phyloP scores from a whole-genome alignment of 2,888 invertebrate genomes.

The Melipona bicolor region DNA sequence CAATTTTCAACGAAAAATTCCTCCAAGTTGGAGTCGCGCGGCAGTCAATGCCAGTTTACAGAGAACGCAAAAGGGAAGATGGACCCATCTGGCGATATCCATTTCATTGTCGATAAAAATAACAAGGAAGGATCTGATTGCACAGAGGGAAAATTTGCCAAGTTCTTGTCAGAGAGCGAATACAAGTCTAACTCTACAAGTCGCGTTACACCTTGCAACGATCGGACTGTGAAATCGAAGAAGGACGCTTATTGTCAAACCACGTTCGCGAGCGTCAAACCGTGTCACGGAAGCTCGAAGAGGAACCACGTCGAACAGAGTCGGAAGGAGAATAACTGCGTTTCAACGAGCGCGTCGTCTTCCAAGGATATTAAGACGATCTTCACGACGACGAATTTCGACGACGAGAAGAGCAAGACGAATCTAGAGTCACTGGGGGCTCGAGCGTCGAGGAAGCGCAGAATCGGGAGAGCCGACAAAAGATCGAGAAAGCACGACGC shows the following conservation, averaged over 20 bases:
- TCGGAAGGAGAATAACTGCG: not conserved
- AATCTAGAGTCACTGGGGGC: not conserved
- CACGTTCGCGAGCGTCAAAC: not conserved
- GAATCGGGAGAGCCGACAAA: not conserved
- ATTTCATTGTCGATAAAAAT: not conserved
- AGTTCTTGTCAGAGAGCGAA: not conserved
- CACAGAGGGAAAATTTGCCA: no score
- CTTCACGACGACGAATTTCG: constrained; percentile 18
- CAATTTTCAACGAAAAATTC: not conserved
- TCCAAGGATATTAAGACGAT: constrained; percentile 28
- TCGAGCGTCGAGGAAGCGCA: not conserved
- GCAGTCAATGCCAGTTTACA: not conserved
- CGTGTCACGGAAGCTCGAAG: not conserved
- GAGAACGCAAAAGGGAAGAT: not conserved
- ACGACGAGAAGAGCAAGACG: constrained; percentile 1
- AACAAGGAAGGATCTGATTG: not conserved
- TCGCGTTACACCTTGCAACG: not conserved
- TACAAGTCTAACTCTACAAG: not conserved
- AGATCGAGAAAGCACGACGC: not conserved
- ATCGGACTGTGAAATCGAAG: not conserved
- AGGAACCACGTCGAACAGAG: not conserved
- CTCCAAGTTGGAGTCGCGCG: no score
- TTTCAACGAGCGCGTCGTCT: not conserved
- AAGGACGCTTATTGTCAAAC: constrained; percentile 23
- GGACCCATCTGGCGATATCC: not conserved